Percentiles rank a stretch among this genome's conserved stretches.
Evolutionary conservation across 2,888 invertebrate genomes (phyloP).

Genomic region (Cheilosia scutellata): DNA sequence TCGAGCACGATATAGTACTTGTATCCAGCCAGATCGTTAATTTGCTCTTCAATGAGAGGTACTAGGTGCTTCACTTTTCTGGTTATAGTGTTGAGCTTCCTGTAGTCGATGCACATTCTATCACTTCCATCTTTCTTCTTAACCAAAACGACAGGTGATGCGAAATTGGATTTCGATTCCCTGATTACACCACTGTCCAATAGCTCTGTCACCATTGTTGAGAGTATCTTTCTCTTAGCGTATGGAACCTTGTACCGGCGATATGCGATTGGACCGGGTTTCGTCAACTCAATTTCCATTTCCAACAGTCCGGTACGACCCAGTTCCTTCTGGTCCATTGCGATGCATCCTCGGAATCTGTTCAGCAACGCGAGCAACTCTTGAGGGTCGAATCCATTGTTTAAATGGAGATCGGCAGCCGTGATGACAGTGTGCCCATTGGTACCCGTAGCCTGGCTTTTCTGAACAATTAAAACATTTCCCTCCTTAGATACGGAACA

Average conservation of each 20-base stretch:
- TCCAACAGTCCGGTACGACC: neutral
- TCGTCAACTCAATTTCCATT: constrained; percentile 13
- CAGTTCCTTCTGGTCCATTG: neutral
- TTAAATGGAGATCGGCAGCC: too few species aligned
- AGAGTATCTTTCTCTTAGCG: constrained; percentile 1
- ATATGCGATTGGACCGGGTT: neutral
- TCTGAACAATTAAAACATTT: too few species aligned
- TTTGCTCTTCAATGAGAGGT: constrained; percentile 15
- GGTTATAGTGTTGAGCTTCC: neutral
- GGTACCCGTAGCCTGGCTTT: too few species aligned
- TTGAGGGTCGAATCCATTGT: too few species aligned
- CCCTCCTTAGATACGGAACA: too few species aligned
- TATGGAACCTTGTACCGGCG: constrained; percentile 19
- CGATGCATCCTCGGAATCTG: constrained; percentile 1
- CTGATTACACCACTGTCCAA: neutral
- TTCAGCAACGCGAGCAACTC: neutral
- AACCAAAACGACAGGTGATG: constrained; percentile 17
- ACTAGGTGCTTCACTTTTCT: constrained; percentile 16
- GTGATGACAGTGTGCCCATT: too few species aligned
- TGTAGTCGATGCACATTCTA: constrained; percentile 20
- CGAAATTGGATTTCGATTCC: constrained; percentile 16
- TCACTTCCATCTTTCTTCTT: constrained; percentile 37
- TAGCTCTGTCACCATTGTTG: neutral
- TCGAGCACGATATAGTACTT: constrained; percentile 13
- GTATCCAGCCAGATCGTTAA: neutral